Percentiles rank a stretch among this genome's conserved stretches.
Conservation (phyloP, 1,140 invertebrate genomes). For the Pogonus chalceus region DNA sequence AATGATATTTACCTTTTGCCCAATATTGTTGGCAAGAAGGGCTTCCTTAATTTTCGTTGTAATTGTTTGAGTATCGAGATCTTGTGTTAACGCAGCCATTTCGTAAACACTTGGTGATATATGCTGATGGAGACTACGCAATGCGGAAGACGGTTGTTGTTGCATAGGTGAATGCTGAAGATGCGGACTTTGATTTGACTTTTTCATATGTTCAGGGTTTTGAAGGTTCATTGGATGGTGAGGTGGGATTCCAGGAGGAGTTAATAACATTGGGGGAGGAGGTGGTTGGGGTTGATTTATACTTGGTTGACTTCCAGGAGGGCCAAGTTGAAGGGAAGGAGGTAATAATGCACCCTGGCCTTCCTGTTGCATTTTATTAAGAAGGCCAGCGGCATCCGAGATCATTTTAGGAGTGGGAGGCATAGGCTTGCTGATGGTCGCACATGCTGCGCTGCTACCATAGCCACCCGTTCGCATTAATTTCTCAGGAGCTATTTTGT, state of each 20-base stretch:
- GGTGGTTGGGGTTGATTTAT: constrained; percentile 31
- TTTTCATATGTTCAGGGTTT: constrained; percentile 42
- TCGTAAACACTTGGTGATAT: constrained; percentile 85
- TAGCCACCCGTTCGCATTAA: constrained; percentile 90
- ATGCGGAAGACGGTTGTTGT: constrained; percentile 49
- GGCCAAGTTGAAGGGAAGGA: constrained; percentile 40
- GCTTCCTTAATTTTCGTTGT: constrained; percentile 97
- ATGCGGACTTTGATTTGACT: constrained; percentile 40
- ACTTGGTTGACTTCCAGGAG: constrained; percentile 25
- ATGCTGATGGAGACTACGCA: constrained; percentile 65
- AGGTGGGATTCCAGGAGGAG: constrained; percentile 52
- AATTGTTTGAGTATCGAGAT: constrained; percentile 91
- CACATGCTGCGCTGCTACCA: constrained; percentile 57
- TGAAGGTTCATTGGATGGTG: constrained; percentile 50
- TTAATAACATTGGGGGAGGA: constrained; percentile 48
- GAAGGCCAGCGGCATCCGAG: constrained; percentile 54
- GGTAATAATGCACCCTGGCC: constrained; percentile 44
- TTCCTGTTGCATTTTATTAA: constrained; percentile 62
- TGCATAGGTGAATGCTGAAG: constrained; percentile 47
- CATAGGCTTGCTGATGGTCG: constrained; percentile 62
- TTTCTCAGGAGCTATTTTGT: constrained; percentile 94
- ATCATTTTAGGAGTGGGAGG: constrained; percentile 66
- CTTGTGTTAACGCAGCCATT: constrained; percentile 91
- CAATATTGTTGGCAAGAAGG: constrained; percentile 91
- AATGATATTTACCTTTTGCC: constrained; percentile 69